Percentiles rank a stretch among this genome's conserved stretches.
phyloP scores from a whole-genome alignment of 35 echinoderm and acorn worm species.

The Apostichopus japonicus region DNA sequence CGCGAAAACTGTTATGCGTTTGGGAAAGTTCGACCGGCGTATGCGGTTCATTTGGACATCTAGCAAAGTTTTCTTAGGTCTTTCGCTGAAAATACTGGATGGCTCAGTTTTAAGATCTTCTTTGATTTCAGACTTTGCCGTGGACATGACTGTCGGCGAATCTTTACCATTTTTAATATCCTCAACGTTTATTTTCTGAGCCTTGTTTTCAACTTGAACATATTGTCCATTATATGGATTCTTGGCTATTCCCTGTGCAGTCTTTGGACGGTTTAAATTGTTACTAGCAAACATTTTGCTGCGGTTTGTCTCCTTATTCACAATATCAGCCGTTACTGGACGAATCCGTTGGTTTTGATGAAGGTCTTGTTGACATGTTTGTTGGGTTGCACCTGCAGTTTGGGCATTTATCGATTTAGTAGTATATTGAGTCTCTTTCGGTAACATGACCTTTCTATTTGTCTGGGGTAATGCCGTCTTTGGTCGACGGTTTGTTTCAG shows the following conservation, averaged over 20 bases:
- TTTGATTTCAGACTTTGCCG: not conserved
- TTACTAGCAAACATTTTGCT: too few species aligned
- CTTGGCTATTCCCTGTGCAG: not conserved
- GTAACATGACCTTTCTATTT: slow-evolving; percentile 20
- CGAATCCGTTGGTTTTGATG: not conserved
- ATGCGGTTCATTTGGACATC: slow-evolving; percentile 72
- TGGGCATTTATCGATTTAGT: not conserved
- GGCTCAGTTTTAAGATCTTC: not conserved
- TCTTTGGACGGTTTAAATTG: not conserved
- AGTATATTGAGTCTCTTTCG: not conserved
- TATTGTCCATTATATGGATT: not conserved
- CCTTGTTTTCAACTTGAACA: too few species aligned
- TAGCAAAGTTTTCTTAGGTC: slow-evolving; percentile 69
- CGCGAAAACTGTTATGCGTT: slow-evolving; percentile 62
- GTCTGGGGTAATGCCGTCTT: not conserved
- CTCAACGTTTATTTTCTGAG: not conserved
- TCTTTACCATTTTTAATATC: not conserved
- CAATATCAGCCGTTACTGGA: not conserved
- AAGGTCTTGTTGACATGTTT: too few species aligned
- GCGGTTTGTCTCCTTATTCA: not conserved
- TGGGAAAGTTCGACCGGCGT: slow-evolving; percentile 56
- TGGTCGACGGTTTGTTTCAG: not conserved
- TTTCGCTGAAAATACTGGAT: slow-evolving; percentile 77
- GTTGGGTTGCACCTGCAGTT: too few species aligned
- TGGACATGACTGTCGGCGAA: not conserved